A percentile compares a stretch with the other conserved stretches of the same genome.
phyloP scores from a whole-genome alignment of 2,888 invertebrate genomes.

The Leucophora obtusa region DNA sequence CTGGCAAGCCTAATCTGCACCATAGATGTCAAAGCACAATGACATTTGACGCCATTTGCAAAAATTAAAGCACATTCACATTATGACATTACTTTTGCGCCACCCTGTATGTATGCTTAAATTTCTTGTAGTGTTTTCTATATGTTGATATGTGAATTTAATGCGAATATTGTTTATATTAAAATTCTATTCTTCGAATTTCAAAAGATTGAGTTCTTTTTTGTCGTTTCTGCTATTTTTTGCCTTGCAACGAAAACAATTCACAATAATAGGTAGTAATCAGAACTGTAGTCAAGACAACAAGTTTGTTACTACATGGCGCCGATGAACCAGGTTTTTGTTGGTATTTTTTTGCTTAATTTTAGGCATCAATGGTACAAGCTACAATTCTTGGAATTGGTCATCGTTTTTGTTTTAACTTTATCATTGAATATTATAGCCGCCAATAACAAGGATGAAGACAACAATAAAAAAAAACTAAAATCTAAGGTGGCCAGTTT shows the following conservation, averaged over 20 bases:
- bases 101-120: background rate
- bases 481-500: too few relatives aligned
- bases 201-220: slow-evolving; percentile 33
- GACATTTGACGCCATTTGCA: too few relatives aligned
- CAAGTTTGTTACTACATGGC: slow-evolving; percentile 44
- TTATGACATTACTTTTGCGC: too few relatives aligned
- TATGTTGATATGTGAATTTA: slow-evolving; percentile 19
- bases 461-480: background rate
- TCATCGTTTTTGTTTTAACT: slow-evolving; percentile 34
- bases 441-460: slow-evolving; percentile 25
- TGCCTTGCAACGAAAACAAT: slow-evolving; percentile 27
- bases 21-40: too few relatives aligned
- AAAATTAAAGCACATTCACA: too few relatives aligned
- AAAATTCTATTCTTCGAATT: slow-evolving; percentile 42
- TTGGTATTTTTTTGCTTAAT: slow-evolving; percentile 20
- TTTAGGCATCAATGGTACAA: slow-evolving; percentile 51
- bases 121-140: background rate
- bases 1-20: too few relatives aligned
- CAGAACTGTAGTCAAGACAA: slow-evolving; percentile 33
- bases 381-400: slow-evolving; percentile 53
- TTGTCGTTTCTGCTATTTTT: slow-evolving; percentile 17
- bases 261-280: slow-evolving; percentile 51
- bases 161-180: slow-evolving; percentile 39
- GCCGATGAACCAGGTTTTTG: slow-evolving; percentile 45
- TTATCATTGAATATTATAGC: slow-evolving; percentile 31